phyloP scores from a whole-genome alignment of 2,113 vertebrate species.

The Uria lomvia region DNA sequence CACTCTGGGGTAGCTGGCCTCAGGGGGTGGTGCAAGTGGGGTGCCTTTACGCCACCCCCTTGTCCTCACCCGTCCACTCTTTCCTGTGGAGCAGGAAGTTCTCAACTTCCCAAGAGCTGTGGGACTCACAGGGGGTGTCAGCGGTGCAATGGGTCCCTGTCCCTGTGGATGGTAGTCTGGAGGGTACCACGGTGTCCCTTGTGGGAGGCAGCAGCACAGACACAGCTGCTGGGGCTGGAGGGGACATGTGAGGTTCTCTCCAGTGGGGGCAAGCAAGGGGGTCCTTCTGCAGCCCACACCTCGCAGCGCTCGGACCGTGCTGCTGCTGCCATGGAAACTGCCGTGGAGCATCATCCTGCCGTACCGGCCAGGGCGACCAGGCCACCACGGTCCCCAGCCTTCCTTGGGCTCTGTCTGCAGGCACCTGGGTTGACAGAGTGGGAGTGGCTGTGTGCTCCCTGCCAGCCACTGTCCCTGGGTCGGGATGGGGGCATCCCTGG shows the following conservation, averaged over 20 bases:
- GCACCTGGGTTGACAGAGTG: not conserved
- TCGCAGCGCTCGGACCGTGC: fast-evolving
- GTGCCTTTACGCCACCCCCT: not conserved
- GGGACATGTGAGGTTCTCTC: not conserved
- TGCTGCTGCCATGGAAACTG: slow-evolving; percentile 60
- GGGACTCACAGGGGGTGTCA: not conserved
- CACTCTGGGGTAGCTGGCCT: not conserved
- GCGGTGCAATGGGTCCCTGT: fast-evolving
- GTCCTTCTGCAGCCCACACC: not conserved
- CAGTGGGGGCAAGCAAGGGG: not conserved
- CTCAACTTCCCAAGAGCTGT: no score
- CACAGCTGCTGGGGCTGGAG: not conserved
- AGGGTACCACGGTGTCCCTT: not conserved
- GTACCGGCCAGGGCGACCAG: not conserved
- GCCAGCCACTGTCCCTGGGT: not conserved
- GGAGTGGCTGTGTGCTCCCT: not conserved
- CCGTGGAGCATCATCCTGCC: not conserved
- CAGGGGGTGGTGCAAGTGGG: not conserved
- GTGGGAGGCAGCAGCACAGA: not conserved
- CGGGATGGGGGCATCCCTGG: not conserved
- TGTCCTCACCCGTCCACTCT: not conserved
- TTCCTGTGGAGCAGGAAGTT: not conserved
- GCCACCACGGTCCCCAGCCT: fast-evolving
- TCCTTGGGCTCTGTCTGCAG: fast-evolving
- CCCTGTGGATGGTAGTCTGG: not conserved